Evolutionary conservation across 2,888 invertebrate genomes (phyloP), one percentile per base, ranked within the genome.

Genomic region (Oegoconia quadripuncta): DNA sequence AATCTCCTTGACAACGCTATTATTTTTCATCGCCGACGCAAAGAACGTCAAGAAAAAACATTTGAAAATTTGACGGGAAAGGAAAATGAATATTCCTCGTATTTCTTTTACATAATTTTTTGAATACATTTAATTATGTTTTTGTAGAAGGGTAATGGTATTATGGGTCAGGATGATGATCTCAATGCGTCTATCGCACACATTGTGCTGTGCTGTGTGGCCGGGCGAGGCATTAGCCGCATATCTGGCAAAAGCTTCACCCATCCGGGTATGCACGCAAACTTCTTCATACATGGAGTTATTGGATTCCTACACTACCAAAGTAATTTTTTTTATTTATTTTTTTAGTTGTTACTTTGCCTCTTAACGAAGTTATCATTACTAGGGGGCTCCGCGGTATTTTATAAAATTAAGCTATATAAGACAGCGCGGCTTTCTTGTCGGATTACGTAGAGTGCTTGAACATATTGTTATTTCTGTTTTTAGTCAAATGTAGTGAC

Each of bases 251-350:
- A 54, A 32, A 68, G 62, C 34, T 82, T 54, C 48, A 68, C 74
- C 20, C 69, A 79, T 36, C 76, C 80, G 1, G 84, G 83, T 28
- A 74, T 82, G 76, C 82, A 84, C 47, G 72, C 63, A 1, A 84
- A 83, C 51, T 78, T 72, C 51, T 73, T 84, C 48, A 47, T 83
- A 45, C 83, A 84, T 34, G 81, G 82, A 39, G 38, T 80, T 23
- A 7, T 82, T 34, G 83, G 83, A 52, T 67, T 81, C 46, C 42
- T 82, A 23, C 67, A 79, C 48, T 72, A 63, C 42, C 78, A 76
- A 48, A 75, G 79, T 76, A 65, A 67, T 58, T 39, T 25, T 16
- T 33, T 5, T 13, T 27, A 12, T 32, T 23, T 1, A 14, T 11
- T 27, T 20, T 20, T 20, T 20, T 20, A 20, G 20, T 20, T 20